Conservation (phyloP, 2,888 invertebrate species). For the Adelognathus sp. region DNA sequence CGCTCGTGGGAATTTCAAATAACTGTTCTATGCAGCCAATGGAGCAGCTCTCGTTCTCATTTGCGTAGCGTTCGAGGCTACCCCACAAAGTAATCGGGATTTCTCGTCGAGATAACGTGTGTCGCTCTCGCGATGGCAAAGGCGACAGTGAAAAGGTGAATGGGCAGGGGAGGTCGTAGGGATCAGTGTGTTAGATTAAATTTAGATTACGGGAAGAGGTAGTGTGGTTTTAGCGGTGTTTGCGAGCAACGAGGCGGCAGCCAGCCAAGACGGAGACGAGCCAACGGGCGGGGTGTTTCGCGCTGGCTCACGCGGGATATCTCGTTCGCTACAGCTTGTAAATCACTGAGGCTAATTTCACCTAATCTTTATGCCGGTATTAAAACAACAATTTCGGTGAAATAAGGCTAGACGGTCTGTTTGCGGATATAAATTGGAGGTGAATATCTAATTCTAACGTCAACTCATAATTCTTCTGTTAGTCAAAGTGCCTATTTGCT, state of each 20-base stretch:
- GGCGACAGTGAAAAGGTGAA: background rate
- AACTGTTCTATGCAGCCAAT: background rate
- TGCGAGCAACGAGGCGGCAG: background rate
- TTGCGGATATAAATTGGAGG: too few relatives aligned
- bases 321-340: conserved; percentile 58
- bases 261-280: background rate
- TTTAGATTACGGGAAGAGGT: conserved; percentile 35
- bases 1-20: background rate
- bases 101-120: background rate
- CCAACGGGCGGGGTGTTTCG: conserved; percentile 5
- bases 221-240: background rate
- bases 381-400: conserved; percentile 72
- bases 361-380: conserved; percentile 73
- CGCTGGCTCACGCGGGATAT: conserved; percentile 17
- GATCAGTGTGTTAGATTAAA: conserved; percentile 30
- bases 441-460: too few relatives aligned
- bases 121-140: background rate
- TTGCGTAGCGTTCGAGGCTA: background rate
- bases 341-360: conserved; percentile 73
- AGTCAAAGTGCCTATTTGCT: too few relatives aligned
- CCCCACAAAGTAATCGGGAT: background rate
- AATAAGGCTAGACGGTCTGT: conserved; percentile 31
- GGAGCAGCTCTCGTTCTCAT: background rate
- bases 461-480: too few relatives aligned
- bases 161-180: background rate